Evolutionary conservation across 2,797 vertebrate species (phyloP), one percentile per base, ranked within the genome.

Genomic region (Tokudaia tokunoshimensis): DNA sequence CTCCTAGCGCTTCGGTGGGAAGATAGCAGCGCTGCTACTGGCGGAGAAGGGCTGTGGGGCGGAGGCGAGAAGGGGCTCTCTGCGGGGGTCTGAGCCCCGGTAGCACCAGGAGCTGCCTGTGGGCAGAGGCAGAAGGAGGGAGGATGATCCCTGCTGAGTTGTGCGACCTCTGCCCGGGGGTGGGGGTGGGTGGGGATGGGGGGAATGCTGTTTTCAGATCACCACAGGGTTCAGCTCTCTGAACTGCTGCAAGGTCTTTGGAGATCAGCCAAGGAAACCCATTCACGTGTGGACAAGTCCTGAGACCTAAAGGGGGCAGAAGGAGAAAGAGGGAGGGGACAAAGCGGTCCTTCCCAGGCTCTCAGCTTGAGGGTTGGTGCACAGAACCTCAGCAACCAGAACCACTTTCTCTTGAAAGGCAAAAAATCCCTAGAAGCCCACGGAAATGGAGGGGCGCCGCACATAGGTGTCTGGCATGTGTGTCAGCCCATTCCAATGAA

Each of bases 11-110:
- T 96, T 96, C 87, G 37, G 96, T 81, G 97, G 95, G 89, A 96
- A 97, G 96, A 88, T 95, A 95, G 97, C 97, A 50, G 96, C 96
- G 94, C 94, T 94, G 97, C 97, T 89, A 95, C 96, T 91, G 96
- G 98, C 79, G 44, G 94, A 92, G 83, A 82, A 84, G 97, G 96
- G 67, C 91, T 41, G 83, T 57, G 93, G 80, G 57, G 52, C 82
- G 65, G 44, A 95, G 92, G 89, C 24, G 89, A 65, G 90, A 80
- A 63, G 88, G 52, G 29, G 83, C 74, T 31, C 85, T 75, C 81
- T 6, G 76, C 92, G 0, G 81, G 80, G 78, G 52, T 91, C 92
- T 86, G 93, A 86, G 47, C 84, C 14, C 52, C 7, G 0, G 20
- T 52, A 19, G 47, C n/a, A 52, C 96, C 8, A 59, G 55, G 65